Evolutionary conservation across 1,140 invertebrate species (phyloP).

Genomic region (Drosophila lacteicornis): DNA sequence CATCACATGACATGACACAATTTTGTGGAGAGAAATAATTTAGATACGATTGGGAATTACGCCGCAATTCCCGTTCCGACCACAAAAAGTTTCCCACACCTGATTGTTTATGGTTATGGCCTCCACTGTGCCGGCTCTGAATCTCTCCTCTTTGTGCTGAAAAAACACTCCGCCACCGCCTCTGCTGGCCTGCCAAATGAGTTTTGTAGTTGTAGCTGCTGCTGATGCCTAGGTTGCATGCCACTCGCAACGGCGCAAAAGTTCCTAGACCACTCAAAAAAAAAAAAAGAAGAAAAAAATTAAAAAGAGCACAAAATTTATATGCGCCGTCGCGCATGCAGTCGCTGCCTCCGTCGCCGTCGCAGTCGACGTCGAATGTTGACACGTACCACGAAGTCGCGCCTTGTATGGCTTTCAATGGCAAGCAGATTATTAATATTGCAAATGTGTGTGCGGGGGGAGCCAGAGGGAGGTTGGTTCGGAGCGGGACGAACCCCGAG

Average conservation of each 20-base stretch:
- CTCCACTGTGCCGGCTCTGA: conserved; percentile 61
- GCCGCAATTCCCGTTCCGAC: conserved; percentile 11
- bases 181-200: conserved; percentile 61
- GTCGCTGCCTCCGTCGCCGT: conserved; percentile 43
- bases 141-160: conserved; percentile 4
- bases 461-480: conserved; percentile 5
- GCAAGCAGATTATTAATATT: conserved; percentile 82
- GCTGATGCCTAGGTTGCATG: conserved; percentile 59
- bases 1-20: conserved; percentile 24
- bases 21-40: conserved; percentile 18
- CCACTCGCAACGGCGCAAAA: conserved; percentile 78
- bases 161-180: conserved; percentile 3
- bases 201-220: conserved; percentile 53
- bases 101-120: conserved; percentile 55
- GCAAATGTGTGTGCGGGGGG: conserved; percentile 46
- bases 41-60: conserved; percentile 35
- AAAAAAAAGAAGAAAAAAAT: conserved; percentile 59
- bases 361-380: conserved; percentile 75
- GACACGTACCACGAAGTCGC: conserved; percentile 73
- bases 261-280: conserved; percentile 81
- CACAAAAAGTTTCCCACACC: conserved; percentile 57
- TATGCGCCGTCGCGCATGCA: conserved; percentile 82
- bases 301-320: conserved; percentile 70
- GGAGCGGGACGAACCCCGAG: too few species aligned
- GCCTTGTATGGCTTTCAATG: conserved; percentile 83